Percentiles rank a stretch among this genome's conserved stretches.
These are phyloP conservation scores for Protonibea diacanthus DNA, from an alignment of 2,797 vertebrate genomes.

Conservation along the genomic window DNA sequence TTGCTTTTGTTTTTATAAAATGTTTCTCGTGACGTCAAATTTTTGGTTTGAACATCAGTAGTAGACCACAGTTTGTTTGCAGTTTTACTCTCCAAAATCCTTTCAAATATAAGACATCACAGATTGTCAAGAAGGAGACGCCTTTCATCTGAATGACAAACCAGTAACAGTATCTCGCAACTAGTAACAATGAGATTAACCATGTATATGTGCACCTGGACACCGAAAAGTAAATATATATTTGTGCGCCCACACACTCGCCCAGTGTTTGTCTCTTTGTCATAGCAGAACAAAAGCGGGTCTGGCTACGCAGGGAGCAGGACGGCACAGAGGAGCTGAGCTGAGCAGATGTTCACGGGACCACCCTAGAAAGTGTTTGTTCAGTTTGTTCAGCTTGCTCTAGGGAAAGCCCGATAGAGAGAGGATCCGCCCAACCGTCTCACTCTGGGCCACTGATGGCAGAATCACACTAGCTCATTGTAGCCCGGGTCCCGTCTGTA, in stretches of 20 bases:
- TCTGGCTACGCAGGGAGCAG: conserved; percentile 40
- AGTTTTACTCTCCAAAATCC: neutral
- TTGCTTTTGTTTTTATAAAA: neutral
- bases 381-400: conserved; percentile 71
- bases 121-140: neutral
- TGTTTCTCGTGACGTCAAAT: neutral
- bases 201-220: conserved; percentile 1
- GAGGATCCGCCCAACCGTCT: conserved; percentile 61
- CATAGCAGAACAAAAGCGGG: conserved; percentile 49
- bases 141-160: neutral
- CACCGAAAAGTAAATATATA: conserved; percentile 13
- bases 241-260: conserved; percentile 12
- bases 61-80: neutral
- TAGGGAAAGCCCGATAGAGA: conserved; percentile 60
- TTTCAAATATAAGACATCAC: neutral
- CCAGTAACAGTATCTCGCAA: conserved; percentile 5
- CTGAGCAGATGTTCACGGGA: conserved; percentile 77
- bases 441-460: conserved; percentile 56
- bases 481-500: conserved; percentile 44
- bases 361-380: conserved; percentile 76
- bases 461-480: conserved; percentile 61
- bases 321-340: conserved; percentile 45
- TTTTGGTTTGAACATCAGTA: neutral
- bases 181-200: conserved; percentile 12
- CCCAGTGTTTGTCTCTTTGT: conserved; percentile 42